These are phyloP conservation scores for Temnothorax unifasciatus DNA, from an alignment of 2,888 invertebrate genomes.

Conservation along the genomic window DNA sequence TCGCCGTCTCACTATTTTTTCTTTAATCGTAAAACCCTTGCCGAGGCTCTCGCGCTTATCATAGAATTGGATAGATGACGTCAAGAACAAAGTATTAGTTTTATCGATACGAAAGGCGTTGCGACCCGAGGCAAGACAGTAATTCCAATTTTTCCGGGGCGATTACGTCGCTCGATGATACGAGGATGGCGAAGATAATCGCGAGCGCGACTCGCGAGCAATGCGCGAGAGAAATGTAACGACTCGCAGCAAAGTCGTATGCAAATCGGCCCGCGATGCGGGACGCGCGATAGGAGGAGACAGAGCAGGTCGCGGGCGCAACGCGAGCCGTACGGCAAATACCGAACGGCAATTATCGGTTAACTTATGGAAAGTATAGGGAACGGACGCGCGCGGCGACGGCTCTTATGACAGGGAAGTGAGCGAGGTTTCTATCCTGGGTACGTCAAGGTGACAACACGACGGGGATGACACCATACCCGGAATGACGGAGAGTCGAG, in stretches of 20 bases:
- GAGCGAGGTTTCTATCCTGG: conserved; percentile 71
- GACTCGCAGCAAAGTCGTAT: background rate
- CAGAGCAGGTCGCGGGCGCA: conserved; percentile 29
- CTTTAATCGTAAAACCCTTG: background rate
- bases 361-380: conserved; percentile 81
- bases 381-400: conserved; percentile 74
- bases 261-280: conserved; percentile 3
- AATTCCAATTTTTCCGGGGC: background rate
- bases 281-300: background rate
- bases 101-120: background rate
- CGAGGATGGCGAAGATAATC: conserved; percentile 18
- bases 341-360: conserved; percentile 75
- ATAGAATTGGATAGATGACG: background rate
- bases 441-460: conserved; percentile 79
- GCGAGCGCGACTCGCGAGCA: conserved; percentile 9
- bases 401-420: conserved; percentile 79
- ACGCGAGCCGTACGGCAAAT: conserved; percentile 59
- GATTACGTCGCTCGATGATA: conserved; percentile 17
- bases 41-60: background rate
- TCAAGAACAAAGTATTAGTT: background rate
- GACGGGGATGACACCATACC: conserved; percentile 67
- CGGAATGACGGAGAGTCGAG: conserved; percentile 26
- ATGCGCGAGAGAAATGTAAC: conserved; percentile 41
- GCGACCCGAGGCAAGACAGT: background rate
- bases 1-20: background rate